Evolutionary conservation across 2,797 vertebrate species (phyloP).

Genomic region (Sibirionetta formosa): DNA sequence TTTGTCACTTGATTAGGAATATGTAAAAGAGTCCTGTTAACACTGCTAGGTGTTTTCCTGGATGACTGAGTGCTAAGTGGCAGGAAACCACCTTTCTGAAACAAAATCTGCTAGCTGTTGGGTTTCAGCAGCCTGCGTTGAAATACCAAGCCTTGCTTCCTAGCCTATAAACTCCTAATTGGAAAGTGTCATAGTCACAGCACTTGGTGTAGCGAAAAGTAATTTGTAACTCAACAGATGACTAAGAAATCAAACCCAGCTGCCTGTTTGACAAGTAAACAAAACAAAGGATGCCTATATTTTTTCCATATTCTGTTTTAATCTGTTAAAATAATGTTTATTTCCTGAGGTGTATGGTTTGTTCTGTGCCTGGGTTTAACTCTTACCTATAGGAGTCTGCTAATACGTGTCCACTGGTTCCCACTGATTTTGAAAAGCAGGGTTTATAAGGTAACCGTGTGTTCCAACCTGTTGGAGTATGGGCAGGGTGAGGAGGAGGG

Average conservation of each 20-base stretch:
- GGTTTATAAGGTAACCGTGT: neutral
- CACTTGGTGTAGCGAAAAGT: neutral
- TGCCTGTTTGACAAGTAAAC: neutral
- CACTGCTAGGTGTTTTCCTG: neutral
- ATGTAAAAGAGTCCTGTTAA: neutral
- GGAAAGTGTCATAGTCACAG: neutral
- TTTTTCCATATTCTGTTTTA: neutral
- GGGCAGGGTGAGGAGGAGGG: neutral
- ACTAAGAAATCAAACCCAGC: neutral
- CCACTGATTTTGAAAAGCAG: neutral
- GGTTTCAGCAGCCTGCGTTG: neutral
- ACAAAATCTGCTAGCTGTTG: neutral
- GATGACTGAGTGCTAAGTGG: neutral
- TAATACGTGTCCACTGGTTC: rapidly evolving
- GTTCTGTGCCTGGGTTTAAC: neutral
- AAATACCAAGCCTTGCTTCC: neutral
- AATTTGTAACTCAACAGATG: conserved; percentile 7
- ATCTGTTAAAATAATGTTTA: neutral
- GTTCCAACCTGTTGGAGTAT: rapidly evolving
- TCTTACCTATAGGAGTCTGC: rapidly evolving
- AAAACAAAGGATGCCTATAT: neutral
- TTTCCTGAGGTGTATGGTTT: neutral
- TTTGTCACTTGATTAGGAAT: neutral
- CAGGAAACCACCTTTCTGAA: neutral
- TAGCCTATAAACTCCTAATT: neutral